phyloP scores from a whole-genome alignment of 2,113 vertebrate species.

The Oxyruncus cristatus region DNA sequence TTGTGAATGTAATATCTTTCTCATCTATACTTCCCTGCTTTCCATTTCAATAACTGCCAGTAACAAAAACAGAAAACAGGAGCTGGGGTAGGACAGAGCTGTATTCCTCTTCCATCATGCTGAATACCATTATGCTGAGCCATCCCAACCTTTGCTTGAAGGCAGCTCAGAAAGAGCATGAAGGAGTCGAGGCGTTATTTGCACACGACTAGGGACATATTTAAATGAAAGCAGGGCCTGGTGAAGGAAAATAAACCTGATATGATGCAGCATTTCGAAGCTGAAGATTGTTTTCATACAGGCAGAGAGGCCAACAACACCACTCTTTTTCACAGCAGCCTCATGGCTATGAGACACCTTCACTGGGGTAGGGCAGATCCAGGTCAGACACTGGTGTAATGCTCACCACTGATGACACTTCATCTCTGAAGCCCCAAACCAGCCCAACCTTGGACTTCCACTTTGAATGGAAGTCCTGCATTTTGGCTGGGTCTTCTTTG shows the following conservation, averaged over 20 bases:
- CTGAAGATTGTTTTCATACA: neutral
- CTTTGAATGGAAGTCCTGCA: neutral
- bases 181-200: neutral
- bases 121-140: neutral
- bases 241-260: neutral
- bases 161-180: neutral
- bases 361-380: neutral
- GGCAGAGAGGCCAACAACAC: neutral
- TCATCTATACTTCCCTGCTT: neutral
- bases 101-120: neutral
- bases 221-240: neutral
- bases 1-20: neutral
- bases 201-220: neutral
- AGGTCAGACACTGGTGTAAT: neutral
- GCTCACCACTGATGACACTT: neutral
- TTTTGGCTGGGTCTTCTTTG: neutral
- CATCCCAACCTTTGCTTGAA: neutral
- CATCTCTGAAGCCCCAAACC: neutral
- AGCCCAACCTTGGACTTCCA: neutral
- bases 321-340: neutral
- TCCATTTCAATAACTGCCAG: neutral
- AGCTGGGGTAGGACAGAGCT: neutral
- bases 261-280: neutral
- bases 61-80: neutral
- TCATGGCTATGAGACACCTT: neutral